Evolutionary conservation across 2,888 invertebrate species (phyloP), one percentile per base, ranked within the genome.

Genomic region (Ormyrus nitidulus): DNA sequence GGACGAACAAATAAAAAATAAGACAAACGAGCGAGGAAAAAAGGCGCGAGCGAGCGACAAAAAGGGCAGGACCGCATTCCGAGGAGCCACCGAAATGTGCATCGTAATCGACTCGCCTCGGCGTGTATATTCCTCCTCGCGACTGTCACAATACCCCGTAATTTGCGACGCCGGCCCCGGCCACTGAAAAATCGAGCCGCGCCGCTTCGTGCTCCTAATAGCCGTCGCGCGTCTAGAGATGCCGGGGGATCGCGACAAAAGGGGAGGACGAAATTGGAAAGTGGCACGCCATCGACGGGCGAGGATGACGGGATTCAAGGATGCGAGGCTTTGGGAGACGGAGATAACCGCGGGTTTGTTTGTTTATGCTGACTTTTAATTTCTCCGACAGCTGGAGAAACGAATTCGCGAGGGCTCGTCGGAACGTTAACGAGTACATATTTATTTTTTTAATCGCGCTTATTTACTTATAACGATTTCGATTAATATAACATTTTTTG

Each of bases 111-210:
- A n/a, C 8, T 34, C 6, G 46, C 53, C 46, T 73, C 54, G 64
- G 54, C 64, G 54, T 56, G 64, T 64, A 11, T 49, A 56, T 70
- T 58, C 59, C 34, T 34, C 34, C 34, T 70, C 49, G 49, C 48
- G 70, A 59, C 53, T 51, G 9, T 10, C 58, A 48, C 49, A 48
- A 58, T 56, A 56, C 64, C 54, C 74, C 48, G 65, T 54, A 65
- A 74, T 74, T 74, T 74, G 65, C 58, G 49, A 74, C 64, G 64
- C 48, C 51, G 34, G 46, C 19, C 19, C 34, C 44, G 64, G 34
- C 46, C 19, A 34, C 34, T 34, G 34, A 34, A 34, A 34, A 34
- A 34, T 34, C 34, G 4, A 34, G 4, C 34, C 34, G 34, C 13
- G 19, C 34, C 34, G 34, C 19, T 59, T 11, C 59, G 8, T 70